Conservation (phyloP, 2,113 vertebrate genomes). For the Cochlearius cochlearius region DNA sequence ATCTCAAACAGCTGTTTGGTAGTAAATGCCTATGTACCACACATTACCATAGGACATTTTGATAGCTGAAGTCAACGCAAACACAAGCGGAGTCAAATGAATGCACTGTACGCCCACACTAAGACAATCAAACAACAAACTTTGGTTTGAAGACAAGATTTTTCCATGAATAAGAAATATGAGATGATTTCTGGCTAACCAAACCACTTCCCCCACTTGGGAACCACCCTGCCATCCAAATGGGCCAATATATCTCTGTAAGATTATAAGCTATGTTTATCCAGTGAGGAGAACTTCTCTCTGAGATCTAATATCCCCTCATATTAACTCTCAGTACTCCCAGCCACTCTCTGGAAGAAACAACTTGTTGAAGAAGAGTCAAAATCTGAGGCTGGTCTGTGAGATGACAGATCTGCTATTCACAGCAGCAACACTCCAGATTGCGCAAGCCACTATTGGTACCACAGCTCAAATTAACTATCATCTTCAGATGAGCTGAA, state of each 20-base stretch:
- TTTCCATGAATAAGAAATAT: not conserved
- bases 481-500: not conserved
- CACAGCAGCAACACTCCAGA: not conserved
- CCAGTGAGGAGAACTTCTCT: not conserved
- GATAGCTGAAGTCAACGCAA: not conserved
- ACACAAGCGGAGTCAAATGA: not conserved
- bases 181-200: not conserved
- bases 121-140: not conserved
- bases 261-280: not conserved
- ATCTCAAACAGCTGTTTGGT: not conserved
- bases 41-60: not conserved
- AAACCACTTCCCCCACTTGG: not conserved
- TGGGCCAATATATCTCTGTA: not conserved
- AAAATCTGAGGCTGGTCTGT: not conserved
- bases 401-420: not conserved
- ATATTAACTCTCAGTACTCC: not conserved
- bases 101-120: not conserved
- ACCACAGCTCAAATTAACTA: not conserved
- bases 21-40: not conserved
- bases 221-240: not conserved
- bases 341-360: not conserved
- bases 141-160: not conserved
- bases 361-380: not conserved
- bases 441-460: not conserved
- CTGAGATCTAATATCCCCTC: not conserved